These are phyloP conservation scores for Ridgeia piscesae DNA, from an alignment of 1,140 invertebrate genomes.

Conservation along the genomic window DNA sequence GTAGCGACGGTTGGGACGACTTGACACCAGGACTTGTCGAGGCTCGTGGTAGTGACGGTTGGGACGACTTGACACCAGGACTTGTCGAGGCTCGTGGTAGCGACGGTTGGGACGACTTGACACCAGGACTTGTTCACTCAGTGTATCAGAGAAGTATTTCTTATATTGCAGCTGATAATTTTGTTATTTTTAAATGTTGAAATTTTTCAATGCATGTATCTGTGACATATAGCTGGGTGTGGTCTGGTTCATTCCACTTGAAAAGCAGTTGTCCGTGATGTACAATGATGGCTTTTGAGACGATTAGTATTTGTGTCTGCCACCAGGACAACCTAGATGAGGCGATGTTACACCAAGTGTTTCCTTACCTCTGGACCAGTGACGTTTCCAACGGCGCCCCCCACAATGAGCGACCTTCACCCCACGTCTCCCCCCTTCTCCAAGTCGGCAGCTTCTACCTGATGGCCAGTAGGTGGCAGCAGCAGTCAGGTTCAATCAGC, in stretches of 20 bases:
- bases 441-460: background rate
- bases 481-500: background rate
- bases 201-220: no score
- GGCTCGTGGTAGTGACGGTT: no score
- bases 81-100: no score
- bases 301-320: background rate
- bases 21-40: no score
- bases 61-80: no score
- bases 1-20: no score
- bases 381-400: background rate
- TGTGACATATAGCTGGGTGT: background rate
- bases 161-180: no score
- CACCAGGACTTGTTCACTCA: no score
- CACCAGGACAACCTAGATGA: slow-evolving; percentile 1
- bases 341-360: background rate
- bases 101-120: no score
- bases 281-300: background rate
- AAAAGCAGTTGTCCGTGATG: background rate
- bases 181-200: no score
- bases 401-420: background rate
- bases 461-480: slow-evolving; percentile 9
- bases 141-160: no score
- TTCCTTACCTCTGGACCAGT: background rate
- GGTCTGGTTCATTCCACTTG: background rate
- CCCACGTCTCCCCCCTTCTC: background rate